Evolutionary conservation across 2,888 invertebrate species (phyloP), one percentile per base, ranked within the genome.

Genomic region (Lasius fuliginosus): DNA sequence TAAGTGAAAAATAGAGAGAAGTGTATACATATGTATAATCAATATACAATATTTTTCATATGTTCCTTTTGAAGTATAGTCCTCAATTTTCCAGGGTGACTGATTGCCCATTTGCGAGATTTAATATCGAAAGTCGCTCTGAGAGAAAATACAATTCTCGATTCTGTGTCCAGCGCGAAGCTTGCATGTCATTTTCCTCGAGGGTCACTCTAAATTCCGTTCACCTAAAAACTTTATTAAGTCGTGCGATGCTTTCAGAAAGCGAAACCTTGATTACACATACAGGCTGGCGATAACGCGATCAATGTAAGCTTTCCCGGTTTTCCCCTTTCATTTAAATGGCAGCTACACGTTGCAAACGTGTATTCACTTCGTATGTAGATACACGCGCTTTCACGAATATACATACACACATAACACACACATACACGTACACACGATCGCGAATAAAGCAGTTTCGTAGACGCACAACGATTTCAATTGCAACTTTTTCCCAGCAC

Each of bases 191-290:
- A 81, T 81, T 75, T 74, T 73, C 46, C 75, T 60, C 75, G 46
- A 74, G 75, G 75, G 75, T 60, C 79, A 74, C 36, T 74, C 33
- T 74, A 74, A 60, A 81, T 81, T 81, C 75, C 60, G 46, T 81
- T 81, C 75, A 60, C 36, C 58, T 74, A 27, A 81, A 79, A 81
- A 81, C 58, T 81, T 81, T 74, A 81, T 81, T 81, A 81, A 75
- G 75, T 74, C 60, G 60, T 36, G 58, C 46, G 79, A 60, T 75
- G 58, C 60, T 60, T 74, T 74, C 79, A 60, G 75, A 81, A 79
- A 79, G 79, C 79, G 33, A 60, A 81, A 81, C 46, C 60, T 81
- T 81, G 79, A 81, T 81, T 81, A 81, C 75, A 81, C 60, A 12
- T 33, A 30, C 56, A 56, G 40, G 15, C 33, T 46, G 60, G 18